Evolutionary conservation across 2,888 invertebrate species (phyloP), one percentile per base, ranked within the genome.

Genomic region (Lissonota sp.): DNA sequence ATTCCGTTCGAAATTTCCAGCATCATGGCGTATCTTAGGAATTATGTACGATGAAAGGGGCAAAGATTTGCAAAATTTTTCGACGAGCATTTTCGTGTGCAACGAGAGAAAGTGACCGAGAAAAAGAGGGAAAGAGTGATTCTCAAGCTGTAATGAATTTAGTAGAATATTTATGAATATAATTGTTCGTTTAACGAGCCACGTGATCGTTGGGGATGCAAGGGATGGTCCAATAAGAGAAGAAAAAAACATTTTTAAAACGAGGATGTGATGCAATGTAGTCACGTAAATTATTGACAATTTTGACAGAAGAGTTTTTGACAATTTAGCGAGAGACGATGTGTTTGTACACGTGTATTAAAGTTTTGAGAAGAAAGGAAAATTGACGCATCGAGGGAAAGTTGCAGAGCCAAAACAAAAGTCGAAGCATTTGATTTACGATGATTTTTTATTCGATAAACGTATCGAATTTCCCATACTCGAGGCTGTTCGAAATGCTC

Each of bases 11-110:
- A 75, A 60, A 60, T 75, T 26, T 75, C 12, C 53, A 53, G 6
- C 77, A 57, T 77, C 63, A 63, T 58, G 81, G 64, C 10, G 58
- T 75, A 58, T 73, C 73, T 66, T 53, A 77, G 73, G 51, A 72
- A 70, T 77, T 46, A 40, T 57, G 37, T n/a, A 76, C 39, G 26
- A 66, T 14, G 57, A 40, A 10, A 37, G 6, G n/a, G 14, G 42
- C 7, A 46, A 53, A 53, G 44, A 44, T 64, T 60, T 64, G 42
- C 7, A 46, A 53, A 53, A 53, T 37, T 57, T 60, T 64, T 49
- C 12, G 40, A 40, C 1, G 26, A 10, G 49, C 42, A 67, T 14
- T 8, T 14, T 51, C 42, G 40, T 37, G 60, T 40, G 74, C 57
- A 62, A 63, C 53, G 67, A 58, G 14, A 58, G 72, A 64, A 10